A percentile compares a stretch with the other conserved stretches of the same genome.
These are phyloP conservation scores for Masticophis lateralis DNA, from an alignment of 2,797 vertebrate genomes.

Conservation along the genomic window DNA sequence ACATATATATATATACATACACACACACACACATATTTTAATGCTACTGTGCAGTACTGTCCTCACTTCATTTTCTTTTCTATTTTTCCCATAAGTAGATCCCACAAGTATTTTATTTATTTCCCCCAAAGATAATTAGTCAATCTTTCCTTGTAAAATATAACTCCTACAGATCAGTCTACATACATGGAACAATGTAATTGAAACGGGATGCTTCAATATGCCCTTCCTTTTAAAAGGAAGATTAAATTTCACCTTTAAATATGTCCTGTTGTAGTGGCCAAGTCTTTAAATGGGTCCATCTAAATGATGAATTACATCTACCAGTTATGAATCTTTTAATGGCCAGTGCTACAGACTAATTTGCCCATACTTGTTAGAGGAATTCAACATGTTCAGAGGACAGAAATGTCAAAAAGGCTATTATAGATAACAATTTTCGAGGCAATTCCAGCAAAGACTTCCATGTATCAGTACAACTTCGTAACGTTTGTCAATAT, in stretches of 20 bases:
- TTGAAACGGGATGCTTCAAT: not conserved
- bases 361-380: not conserved
- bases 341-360: not conserved
- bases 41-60: conserved; percentile 14
- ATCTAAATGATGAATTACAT: not conserved
- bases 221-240: not conserved
- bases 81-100: not conserved
- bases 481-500: not conserved
- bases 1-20: no score
- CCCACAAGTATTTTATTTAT: not conserved
- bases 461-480: not conserved
- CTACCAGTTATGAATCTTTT: not conserved
- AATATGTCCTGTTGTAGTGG: not conserved
- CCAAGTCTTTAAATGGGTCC: not conserved
- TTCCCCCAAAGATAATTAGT: not conserved
- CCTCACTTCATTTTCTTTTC: not conserved
- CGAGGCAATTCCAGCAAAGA: not conserved
- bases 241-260: not conserved
- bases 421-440: not conserved
- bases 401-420: not conserved
- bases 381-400: not conserved
- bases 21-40: not conserved
- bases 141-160: not conserved
- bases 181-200: not conserved
- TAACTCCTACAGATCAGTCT: not conserved